A percentile compares a stretch with the other conserved stretches of the same genome.
Conservation (phyloP, 2,888 invertebrate species). For the Trisateles emortualis region DNA sequence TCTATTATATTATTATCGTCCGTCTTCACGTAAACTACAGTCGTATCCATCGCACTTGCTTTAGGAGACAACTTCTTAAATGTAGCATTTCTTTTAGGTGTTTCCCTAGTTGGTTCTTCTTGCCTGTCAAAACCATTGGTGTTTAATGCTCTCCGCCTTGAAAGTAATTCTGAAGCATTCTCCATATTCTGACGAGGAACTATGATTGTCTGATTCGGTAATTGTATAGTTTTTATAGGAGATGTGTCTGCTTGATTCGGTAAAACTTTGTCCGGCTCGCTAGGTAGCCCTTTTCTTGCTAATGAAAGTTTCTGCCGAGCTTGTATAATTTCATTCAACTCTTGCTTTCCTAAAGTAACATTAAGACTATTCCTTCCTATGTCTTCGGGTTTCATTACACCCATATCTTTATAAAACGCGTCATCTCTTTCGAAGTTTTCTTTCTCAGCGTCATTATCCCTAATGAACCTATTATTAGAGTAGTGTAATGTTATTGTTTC, state of each 20-base stretch:
- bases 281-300: slow-evolving; percentile 75
- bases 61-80: slow-evolving; percentile 75
- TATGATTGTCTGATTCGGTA: slow-evolving; percentile 79
- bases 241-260: slow-evolving; percentile 64
- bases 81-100: slow-evolving; percentile 74
- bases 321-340: slow-evolving; percentile 81
- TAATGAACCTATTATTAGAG: slow-evolving; percentile 73
- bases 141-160: slow-evolving; percentile 70
- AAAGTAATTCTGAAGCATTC: slow-evolving; percentile 76
- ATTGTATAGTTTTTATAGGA: slow-evolving; percentile 73
- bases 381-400: slow-evolving; percentile 64
- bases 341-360: slow-evolving; percentile 78
- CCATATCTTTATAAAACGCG: slow-evolving; percentile 78
- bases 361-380: slow-evolving; percentile 70
- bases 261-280: slow-evolving; percentile 63
- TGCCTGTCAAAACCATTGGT: slow-evolving; percentile 60
- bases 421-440: slow-evolving; percentile 81
- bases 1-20: slow-evolving; percentile 76
- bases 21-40: slow-evolving; percentile 69
- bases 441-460: slow-evolving; percentile 73
- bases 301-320: slow-evolving; percentile 79
- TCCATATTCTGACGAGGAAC: slow-evolving; percentile 78
- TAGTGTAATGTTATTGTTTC: slow-evolving; percentile 80
- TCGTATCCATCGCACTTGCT: slow-evolving; percentile 67
- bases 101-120: slow-evolving; percentile 69